Evolutionary conservation across 2,888 invertebrate genomes (phyloP).

Genomic region (Amphiduros pacificus): DNA sequence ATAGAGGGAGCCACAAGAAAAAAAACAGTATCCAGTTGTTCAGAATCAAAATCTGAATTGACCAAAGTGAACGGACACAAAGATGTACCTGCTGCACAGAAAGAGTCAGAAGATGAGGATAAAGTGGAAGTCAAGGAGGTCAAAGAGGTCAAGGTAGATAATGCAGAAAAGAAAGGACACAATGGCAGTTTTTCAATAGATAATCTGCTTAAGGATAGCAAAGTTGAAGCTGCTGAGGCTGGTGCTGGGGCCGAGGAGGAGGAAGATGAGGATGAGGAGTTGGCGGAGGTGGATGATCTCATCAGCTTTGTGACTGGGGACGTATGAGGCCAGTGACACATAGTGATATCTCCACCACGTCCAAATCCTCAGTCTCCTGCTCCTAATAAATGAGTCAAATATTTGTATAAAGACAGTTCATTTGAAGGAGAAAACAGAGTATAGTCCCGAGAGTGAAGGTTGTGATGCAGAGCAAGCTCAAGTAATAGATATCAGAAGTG

Average conservation of each 20-base stretch:
- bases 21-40: slow-evolving; percentile 1
- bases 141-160: neutral
- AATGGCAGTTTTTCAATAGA: slow-evolving; percentile 5
- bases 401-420: too few species aligned
- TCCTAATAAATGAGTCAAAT: too few species aligned
- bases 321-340: too few species aligned
- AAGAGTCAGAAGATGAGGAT: neutral
- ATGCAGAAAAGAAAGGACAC: neutral
- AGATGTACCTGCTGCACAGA: neutral
- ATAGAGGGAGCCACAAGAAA: neutral
- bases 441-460: too few species aligned
- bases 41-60: neutral
- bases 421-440: too few species aligned
- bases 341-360: too few species aligned
- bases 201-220: slow-evolving; percentile 2
- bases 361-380: too few species aligned
- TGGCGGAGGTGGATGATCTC: slow-evolving; percentile 14
- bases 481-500: too few species aligned
- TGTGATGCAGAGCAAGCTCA: too few species aligned
- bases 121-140: too few species aligned
- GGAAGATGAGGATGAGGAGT: slow-evolving; percentile 5
- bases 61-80: slow-evolving; percentile 13
- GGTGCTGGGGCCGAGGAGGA: neutral
- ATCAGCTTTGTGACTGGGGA: slow-evolving; percentile 16
- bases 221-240: neutral